These are phyloP conservation scores for Lampris megalopsis DNA, from an alignment of 2,113 vertebrate genomes.

Conservation along the genomic window DNA sequence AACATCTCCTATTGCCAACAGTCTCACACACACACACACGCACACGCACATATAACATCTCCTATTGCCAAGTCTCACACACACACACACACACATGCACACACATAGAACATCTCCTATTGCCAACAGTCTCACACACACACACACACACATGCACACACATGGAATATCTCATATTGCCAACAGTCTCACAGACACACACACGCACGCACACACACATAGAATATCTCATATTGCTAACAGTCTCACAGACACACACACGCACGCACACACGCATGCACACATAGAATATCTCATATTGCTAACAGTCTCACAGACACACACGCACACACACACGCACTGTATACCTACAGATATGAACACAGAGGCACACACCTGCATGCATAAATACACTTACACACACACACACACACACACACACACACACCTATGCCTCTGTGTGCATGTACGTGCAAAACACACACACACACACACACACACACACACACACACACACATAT, in stretches of 20 bases:
- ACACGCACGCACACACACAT: too few relatives aligned
- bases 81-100: too few relatives aligned
- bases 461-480: constrained; percentile 21
- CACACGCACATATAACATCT: neutral
- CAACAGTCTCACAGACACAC: neutral
- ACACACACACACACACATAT: constrained; percentile 13
- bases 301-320: neutral
- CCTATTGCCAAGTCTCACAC: neutral
- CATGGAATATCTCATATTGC: too few relatives aligned
- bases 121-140: too few relatives aligned
- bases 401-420: constrained; percentile 17
- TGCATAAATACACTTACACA: constrained; percentile 1
- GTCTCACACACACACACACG: neutral
- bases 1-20: too few relatives aligned
- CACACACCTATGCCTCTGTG: constrained; percentile 1
- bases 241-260: constrained; percentile 1
- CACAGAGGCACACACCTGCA: neutral
- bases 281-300: neutral
- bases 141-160: too few relatives aligned
- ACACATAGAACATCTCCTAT: too few relatives aligned
- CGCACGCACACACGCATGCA: neutral
- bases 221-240: neutral
- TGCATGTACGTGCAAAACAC: constrained; percentile 3
- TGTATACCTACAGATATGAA: neutral
- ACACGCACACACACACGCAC: too few relatives aligned